These are phyloP conservation scores for Phocides pigmalion DNA, from an alignment of 1,140 invertebrate species.

Conservation along the genomic window DNA sequence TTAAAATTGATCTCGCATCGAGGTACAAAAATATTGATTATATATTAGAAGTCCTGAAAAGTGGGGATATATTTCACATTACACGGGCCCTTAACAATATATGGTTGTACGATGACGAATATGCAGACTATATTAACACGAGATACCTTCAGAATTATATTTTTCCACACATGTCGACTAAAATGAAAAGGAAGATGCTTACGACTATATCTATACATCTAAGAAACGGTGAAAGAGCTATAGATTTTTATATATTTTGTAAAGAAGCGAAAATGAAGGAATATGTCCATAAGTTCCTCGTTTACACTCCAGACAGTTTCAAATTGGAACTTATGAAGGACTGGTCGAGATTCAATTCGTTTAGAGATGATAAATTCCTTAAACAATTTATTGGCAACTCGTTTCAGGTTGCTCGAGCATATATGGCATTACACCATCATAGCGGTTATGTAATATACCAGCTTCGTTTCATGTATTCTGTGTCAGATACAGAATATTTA, in stretches of 20 bases:
- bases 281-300: slow-evolving; percentile 38
- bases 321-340: slow-evolving; percentile 31
- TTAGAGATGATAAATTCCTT: slow-evolving; percentile 13
- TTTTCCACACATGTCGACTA: slow-evolving; percentile 44
- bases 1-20: slow-evolving; percentile 45
- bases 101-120: slow-evolving; percentile 29
- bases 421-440: slow-evolving; percentile 24
- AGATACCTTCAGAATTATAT: slow-evolving; percentile 18
- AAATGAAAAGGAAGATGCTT: slow-evolving; percentile 47
- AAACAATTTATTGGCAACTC: slow-evolving; percentile 42
- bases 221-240: slow-evolving; percentile 36
- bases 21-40: slow-evolving; percentile 41
- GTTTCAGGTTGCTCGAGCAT: slow-evolving; percentile 37
- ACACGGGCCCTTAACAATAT: slow-evolving; percentile 36
- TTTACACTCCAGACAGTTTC: slow-evolving; percentile 37
- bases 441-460: slow-evolving; percentile 14
- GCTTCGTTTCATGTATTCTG: slow-evolving; percentile 39
- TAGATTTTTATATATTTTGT: slow-evolving; percentile 42
- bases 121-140: not conserved
- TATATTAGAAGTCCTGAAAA: slow-evolving; percentile 39
- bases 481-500: slow-evolving; percentile 40
- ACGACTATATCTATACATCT: slow-evolving; percentile 36
- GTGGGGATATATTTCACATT: slow-evolving; percentile 42
- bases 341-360: not conserved
- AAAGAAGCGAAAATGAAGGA: not conserved